phyloP scores from a whole-genome alignment of 53 echinoderm and acorn worm species.

The Apostichopus leukothele region DNA sequence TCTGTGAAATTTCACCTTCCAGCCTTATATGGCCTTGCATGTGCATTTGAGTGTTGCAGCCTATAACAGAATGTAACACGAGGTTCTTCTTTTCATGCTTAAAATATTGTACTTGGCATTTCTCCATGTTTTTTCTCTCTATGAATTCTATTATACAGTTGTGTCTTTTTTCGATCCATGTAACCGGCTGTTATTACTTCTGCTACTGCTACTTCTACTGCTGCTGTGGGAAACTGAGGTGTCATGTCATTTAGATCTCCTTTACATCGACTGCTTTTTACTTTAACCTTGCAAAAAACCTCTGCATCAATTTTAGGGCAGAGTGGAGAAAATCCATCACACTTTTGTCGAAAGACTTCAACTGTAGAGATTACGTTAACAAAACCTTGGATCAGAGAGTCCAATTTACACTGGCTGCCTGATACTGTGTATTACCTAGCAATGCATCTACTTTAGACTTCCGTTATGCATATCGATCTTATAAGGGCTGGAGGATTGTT shows the following conservation, averaged over 20 bases:
- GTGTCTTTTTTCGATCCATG: too few species aligned
- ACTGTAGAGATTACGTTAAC: background rate
- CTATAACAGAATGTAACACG: background rate
- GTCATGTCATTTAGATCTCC: too few species aligned
- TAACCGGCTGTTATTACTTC: too few species aligned
- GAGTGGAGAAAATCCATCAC: background rate
- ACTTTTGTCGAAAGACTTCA: background rate
- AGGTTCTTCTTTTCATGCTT: background rate
- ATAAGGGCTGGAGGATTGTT: background rate
- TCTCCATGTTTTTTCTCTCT: too few species aligned
- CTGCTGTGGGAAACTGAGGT: too few species aligned
- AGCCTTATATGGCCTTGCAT: background rate
- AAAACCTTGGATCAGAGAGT: conserved; percentile 24
- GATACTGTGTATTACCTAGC: conserved; percentile 1
- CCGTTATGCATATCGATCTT: background rate
- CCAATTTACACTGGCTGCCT: background rate
- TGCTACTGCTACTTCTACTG: too few species aligned
- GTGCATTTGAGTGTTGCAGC: background rate
- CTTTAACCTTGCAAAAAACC: background rate
- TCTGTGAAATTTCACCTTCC: background rate
- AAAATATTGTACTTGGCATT: too few species aligned
- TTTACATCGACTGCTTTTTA: background rate
- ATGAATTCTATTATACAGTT: too few species aligned
- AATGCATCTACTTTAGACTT: background rate
- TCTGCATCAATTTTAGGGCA: background rate